Percentiles rank a stretch among this genome's conserved stretches.
phyloP scores from a whole-genome alignment of 2,888 invertebrate genomes.

The Cantharis nigra region DNA sequence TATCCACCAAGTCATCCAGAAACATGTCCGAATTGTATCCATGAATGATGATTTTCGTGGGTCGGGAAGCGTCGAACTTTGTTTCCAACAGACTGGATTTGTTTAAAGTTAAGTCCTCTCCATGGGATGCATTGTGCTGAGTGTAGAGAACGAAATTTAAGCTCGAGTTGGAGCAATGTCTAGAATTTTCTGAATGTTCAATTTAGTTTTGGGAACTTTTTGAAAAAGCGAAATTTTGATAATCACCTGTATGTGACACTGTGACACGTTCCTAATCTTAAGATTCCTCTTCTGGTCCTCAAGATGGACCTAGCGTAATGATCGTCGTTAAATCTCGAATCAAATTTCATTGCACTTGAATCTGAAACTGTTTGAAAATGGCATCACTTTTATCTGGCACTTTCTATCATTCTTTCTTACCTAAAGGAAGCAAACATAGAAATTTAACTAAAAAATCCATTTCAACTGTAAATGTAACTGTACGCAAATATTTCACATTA shows the following conservation, averaged over 20 bases:
- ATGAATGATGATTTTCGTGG: slow-evolving; percentile 69
- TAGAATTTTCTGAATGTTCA: neutral
- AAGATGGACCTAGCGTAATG: neutral
- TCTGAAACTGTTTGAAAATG: neutral
- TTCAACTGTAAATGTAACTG: neutral
- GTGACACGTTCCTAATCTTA: neutral
- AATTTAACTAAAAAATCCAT: neutral
- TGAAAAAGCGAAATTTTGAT: neutral
- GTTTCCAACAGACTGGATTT: slow-evolving; percentile 61
- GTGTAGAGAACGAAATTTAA: slow-evolving; percentile 1
- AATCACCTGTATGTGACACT: neutral
- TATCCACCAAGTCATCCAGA: slow-evolving; percentile 55
- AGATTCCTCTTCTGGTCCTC: neutral
- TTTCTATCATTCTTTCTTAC: neutral
- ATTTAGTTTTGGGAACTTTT: slow-evolving; percentile 3
- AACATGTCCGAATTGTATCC: slow-evolving; percentile 72
- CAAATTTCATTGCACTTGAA: neutral
- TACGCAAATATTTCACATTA: neutral
- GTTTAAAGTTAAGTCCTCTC: slow-evolving; percentile 41
- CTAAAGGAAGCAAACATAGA: neutral
- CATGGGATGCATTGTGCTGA: neutral
- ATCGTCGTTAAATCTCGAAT: neutral
- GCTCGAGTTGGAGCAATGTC: neutral
- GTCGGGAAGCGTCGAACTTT: slow-evolving; percentile 57
- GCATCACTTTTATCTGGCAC: neutral